Conservation (phyloP, 2,797 vertebrate genomes). For the Chaunax sp. region DNA sequence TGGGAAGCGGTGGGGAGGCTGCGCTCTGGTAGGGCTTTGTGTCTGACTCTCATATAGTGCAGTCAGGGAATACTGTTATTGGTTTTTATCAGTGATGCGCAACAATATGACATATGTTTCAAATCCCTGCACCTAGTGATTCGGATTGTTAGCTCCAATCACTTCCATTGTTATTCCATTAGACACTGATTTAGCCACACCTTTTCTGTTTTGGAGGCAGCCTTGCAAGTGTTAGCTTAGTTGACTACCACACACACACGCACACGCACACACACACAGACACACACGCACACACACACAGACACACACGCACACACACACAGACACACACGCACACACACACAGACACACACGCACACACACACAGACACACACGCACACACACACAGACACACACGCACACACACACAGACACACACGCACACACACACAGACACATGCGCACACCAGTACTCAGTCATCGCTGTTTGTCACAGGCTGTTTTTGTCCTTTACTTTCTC, state of each 20-base stretch:
- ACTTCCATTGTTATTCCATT: conserved; percentile 66
- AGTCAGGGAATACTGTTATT: conserved; percentile 74
- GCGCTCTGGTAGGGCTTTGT: conserved; percentile 69
- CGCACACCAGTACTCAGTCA: conserved; percentile 50
- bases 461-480: conserved; percentile 51
- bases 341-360: not conserved
- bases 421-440: too few species aligned
- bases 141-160: conserved; percentile 70
- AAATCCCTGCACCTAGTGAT: conserved; percentile 58
- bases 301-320: not conserved
- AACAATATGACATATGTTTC: conserved; percentile 76
- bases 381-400: conserved; percentile 1
- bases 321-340: conserved; percentile 1
- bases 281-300: too few species aligned
- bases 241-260: conserved; percentile 26
- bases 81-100: conserved; percentile 73
- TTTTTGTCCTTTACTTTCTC: conserved; percentile 49
- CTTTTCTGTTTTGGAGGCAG: conserved; percentile 24
- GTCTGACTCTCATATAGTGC: conserved; percentile 69
- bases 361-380: too few species aligned
- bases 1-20: conserved; percentile 18
- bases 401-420: not conserved
- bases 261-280: conserved; percentile 1
- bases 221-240: conserved; percentile 40
- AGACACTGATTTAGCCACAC: conserved; percentile 26